These are phyloP conservation scores for Microcebus jonahi DNA, from an alignment of 2,113 vertebrate species.

Conservation along the genomic window DNA sequence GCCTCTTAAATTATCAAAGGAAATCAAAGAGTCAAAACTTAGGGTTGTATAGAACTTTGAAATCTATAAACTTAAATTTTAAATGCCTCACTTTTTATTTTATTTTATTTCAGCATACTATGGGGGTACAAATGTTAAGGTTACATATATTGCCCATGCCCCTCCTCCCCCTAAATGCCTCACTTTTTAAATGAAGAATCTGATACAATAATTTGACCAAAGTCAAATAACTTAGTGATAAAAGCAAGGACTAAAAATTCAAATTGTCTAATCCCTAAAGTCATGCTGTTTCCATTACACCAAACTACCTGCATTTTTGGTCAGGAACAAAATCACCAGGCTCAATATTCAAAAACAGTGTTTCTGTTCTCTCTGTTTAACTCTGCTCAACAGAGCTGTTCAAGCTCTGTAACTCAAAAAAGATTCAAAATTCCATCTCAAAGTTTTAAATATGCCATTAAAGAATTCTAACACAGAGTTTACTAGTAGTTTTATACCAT, in stretches of 20 bases:
- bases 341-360: neutral
- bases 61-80: neutral
- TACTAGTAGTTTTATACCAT: conserved; percentile 13
- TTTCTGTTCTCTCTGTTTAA: conserved; percentile 36
- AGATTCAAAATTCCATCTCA: neutral
- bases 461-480: conserved; percentile 5
- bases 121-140: too few relatives aligned
- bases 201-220: conserved; percentile 23
- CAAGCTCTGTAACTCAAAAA: conserved; percentile 35
- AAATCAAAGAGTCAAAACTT: neutral
- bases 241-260: neutral
- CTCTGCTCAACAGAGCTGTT: neutral
- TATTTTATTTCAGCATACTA: too few relatives aligned
- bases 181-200: neutral
- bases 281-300: neutral
- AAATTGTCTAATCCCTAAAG: neutral
- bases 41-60: neutral
- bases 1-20: neutral
- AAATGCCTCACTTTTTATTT: neutral
- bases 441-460: neutral
- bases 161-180: neutral
- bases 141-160: too few relatives aligned
- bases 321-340: neutral
- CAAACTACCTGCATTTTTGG: neutral
- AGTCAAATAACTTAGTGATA: conserved; percentile 21